Evolutionary conservation across 1,140 invertebrate species (phyloP).

Genomic region (Drosophila nigrodunni): DNA sequence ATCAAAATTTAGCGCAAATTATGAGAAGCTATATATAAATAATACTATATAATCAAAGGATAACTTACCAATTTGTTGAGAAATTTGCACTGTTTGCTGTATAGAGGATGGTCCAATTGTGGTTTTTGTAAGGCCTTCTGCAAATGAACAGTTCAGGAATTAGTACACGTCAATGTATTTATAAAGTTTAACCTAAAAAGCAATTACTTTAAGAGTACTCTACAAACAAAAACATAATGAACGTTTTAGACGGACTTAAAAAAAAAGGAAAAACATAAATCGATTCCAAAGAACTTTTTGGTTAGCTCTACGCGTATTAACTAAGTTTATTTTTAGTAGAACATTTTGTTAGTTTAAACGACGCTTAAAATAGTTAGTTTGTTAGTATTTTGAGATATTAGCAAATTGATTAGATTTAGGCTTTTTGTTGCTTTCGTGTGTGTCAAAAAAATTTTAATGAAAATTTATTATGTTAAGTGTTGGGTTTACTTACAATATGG

Average conservation of each 20-base stretch:
- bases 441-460: constrained; percentile 56
- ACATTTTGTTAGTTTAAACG: constrained; percentile 66
- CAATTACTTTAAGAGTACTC: constrained; percentile 60
- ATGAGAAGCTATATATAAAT: constrained; percentile 44
- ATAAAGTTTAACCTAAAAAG: constrained; percentile 63
- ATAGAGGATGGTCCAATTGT: constrained; percentile 54
- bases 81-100: constrained; percentile 48
- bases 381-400: constrained; percentile 67
- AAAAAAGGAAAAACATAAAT: constrained; percentile 60
- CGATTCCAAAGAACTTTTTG: constrained; percentile 66
- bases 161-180: constrained; percentile 19
- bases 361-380: constrained; percentile 32
- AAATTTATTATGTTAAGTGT: constrained; percentile 66
- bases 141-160: constrained; percentile 45
- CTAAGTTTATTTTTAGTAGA: constrained; percentile 39
- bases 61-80: constrained; percentile 58
- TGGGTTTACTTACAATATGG: constrained; percentile 80
- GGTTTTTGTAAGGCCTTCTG: constrained; percentile 71
- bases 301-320: constrained; percentile 50
- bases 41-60: neutral
- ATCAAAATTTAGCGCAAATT: constrained; percentile 44
- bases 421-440: constrained; percentile 69
- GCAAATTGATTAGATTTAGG: constrained; percentile 56
- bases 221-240: constrained; percentile 69
- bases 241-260: constrained; percentile 60